Evolutionary conservation across 2,113 vertebrate species (phyloP), one percentile per base, ranked within the genome.

Genomic region (Gadus macrocephalus): DNA sequence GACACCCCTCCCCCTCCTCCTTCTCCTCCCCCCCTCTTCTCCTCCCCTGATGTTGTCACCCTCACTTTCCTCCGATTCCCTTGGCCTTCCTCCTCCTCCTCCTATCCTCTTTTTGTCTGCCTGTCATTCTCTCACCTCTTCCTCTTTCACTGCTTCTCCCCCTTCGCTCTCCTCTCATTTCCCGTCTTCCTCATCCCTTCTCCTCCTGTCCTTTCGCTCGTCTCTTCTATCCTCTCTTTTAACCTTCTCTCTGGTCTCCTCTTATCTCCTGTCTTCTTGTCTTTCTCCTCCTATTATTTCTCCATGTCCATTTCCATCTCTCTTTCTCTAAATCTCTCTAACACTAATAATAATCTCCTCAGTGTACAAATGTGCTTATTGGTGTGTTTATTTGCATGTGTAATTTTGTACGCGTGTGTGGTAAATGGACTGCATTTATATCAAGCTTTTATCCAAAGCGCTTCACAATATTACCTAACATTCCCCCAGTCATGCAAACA

Each of bases 191-290:
- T 66, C 56, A 12, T 31, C 62, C n/a, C 64, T 20, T n/a, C 27
- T 49, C 11, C 66, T 62, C 60, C 60, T 25, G 63, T 67, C 56
- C 19, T 2, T n/a, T 17, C 69, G 64, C 56, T 63, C 17, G 2
- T n/a, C 25, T 49, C 7, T 62, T 62, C 60, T n/a, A 14, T 19
- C 58, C 15, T 19, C 59, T 61, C 20, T 22, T 67, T 25, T 64
- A 27, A 22, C 35, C 66, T 58, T 53, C 58, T 49, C 72, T 71
- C 74, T 71, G 74, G 78, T 77, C 35, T 17, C 42, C 53, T n/a
- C 78, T 62, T 74, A 81, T 84, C 85, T 79, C 67, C 60, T 62
- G 15, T 5, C 16, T 58, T 42, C 63, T 60, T 62, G 0, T 25
- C 11, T 60, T 15, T 25, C 42, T 6, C 62, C 59, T 28, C 22